Evolutionary conservation across 2,888 invertebrate species (phyloP).

Genomic region (Lepidochrysops patricia): DNA sequence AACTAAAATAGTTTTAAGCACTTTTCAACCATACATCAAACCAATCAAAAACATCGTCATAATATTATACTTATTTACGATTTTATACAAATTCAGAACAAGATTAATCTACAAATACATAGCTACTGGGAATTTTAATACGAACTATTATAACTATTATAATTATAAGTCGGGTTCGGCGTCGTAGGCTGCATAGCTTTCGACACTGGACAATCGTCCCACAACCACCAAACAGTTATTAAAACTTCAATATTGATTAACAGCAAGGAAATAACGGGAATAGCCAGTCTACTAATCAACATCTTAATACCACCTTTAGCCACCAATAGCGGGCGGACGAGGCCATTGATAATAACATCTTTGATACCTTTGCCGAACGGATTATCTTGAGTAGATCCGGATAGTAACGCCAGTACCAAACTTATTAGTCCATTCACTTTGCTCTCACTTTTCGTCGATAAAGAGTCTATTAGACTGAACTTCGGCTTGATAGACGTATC

Average conservation of each 20-base stretch:
- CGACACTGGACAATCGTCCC: conserved; percentile 56
- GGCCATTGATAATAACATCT: conserved; percentile 50
- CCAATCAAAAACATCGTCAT: no score
- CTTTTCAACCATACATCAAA: no score
- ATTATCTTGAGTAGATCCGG: conserved; percentile 40
- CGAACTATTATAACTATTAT: conserved; percentile 36
- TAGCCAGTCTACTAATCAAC: conserved; percentile 52
- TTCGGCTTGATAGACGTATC: conserved; percentile 18
- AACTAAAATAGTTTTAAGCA: no score
- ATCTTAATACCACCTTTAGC: conserved; percentile 55
- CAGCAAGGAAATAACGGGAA: conserved; percentile 55
- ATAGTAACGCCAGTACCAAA: conserved; percentile 45
- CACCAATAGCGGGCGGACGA: conserved; percentile 48
- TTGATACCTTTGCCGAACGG: conserved; percentile 46
- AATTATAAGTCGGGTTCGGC: conserved; percentile 19
- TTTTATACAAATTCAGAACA: no score
- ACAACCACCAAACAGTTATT: conserved; percentile 64
- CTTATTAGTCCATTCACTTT: conserved; percentile 51
- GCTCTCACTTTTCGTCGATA: conserved; percentile 40
- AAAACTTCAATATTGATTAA: conserved; percentile 60
- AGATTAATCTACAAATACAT: background rate
- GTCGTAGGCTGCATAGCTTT: background rate
- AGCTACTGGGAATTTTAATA: conserved; percentile 33
- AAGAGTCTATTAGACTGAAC: conserved; percentile 41
- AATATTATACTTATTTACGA: no score